Evolutionary conservation across 1,140 invertebrate species (phyloP).

Genomic region (Acyrthosiphon pisum): DNA sequence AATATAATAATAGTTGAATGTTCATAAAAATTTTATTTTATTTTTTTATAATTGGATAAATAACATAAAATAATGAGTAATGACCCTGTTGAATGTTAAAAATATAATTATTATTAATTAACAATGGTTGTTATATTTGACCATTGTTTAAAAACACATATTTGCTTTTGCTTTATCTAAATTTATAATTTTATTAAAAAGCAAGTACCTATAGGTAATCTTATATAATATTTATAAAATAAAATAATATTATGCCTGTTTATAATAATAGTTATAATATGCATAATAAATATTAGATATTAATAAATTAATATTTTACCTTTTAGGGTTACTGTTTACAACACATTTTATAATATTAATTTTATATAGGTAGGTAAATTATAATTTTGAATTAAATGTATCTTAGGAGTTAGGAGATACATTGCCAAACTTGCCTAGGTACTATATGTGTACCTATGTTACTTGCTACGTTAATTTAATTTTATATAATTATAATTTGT

Average conservation of each 20-base stretch:
- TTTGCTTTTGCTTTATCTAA: background rate
- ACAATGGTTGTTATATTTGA: background rate
- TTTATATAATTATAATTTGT: too few species aligned
- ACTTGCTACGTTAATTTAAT: too few species aligned
- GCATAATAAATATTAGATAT: background rate
- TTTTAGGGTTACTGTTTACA: background rate
- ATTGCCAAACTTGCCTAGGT: too few species aligned
- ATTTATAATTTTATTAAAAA: background rate
- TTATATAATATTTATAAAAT: background rate
- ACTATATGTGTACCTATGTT: too few species aligned
- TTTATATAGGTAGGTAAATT: too few species aligned
- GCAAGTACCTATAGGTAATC: background rate
- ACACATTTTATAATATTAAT: background rate
- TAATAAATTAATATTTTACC: background rate
- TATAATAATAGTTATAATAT: background rate
- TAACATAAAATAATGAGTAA: background rate
- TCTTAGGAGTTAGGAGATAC: too few species aligned
- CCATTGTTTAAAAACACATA: background rate
- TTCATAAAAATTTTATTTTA: background rate
- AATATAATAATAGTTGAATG: background rate
- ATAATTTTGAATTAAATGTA: too few species aligned
- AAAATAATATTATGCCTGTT: background rate
- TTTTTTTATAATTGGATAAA: background rate
- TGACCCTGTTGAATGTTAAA: background rate
- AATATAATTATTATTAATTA: background rate